Percentiles rank a stretch among this genome's conserved stretches.
Conservation (phyloP, 2,113 vertebrate species). For the Chlamydotis undulata region DNA sequence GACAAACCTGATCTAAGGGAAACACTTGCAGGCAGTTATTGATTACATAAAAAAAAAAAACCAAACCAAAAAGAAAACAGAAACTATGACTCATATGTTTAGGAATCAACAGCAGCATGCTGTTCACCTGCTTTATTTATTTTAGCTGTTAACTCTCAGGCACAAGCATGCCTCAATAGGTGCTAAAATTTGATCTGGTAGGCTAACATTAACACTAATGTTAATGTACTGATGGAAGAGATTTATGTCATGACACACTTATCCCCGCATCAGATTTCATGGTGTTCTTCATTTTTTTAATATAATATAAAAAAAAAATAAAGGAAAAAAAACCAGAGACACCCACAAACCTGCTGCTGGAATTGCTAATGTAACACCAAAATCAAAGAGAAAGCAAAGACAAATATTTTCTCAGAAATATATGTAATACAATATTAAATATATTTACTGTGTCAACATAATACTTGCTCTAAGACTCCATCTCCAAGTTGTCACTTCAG, state of each 20-base stretch:
- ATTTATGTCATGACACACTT: not conserved
- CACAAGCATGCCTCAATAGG: not conserved
- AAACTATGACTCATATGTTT: not conserved
- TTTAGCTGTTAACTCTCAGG: not conserved
- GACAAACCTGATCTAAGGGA: not conserved
- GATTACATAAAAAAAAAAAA: not conserved
- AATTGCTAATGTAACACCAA: not conserved
- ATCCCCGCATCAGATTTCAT: not conserved
- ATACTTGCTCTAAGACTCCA: not conserved
- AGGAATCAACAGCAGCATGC: not conserved
- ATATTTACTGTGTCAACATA: not conserved
- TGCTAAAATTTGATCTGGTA: not conserved
- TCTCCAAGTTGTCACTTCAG: not conserved
- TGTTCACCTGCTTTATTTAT: not conserved
- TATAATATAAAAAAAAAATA: not conserved
- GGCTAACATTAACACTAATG: not conserved
- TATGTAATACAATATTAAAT: not conserved
- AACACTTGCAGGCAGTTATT: not conserved
- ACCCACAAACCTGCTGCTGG: not conserved
- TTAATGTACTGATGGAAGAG: not conserved
- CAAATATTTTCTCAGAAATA: not conserved
- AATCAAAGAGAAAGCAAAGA: not conserved
- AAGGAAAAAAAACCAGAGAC: not conserved
- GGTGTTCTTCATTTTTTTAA: slow-evolving; percentile 8
- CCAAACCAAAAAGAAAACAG: not conserved